Base-by-base conservation (phyloP, 2,797 vertebrate species). In the Labeo calbasu region DNA sequence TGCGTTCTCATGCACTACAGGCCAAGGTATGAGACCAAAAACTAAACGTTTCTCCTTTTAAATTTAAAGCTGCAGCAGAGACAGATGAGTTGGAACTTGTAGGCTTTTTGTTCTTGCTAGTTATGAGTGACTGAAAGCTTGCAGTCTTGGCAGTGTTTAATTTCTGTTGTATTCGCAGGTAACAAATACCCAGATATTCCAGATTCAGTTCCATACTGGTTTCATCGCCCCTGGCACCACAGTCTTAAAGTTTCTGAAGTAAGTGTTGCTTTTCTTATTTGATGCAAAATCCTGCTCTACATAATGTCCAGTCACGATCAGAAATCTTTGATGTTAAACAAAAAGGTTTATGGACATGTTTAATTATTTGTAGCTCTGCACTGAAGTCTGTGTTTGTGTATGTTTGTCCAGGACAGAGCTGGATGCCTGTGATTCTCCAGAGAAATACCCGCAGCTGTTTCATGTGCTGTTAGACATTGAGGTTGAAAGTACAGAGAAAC, bases 131-230 rank as follows among this genome's bases (percentile, higher is more conserved):
- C 55, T 61, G n/a, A 46, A 53, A 63, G n/a, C 5, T 65, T 53
- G 4, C n/a, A 32, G 9, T 43, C 84, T 19, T 51, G 8, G 15
- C 9, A 17, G 51, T 36, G 57, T 57, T 66, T 57, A 57, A 70
- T 53, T 55, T 32, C 13, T 68, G 77, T 15, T 63, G 17, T 84
- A 7, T 86, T 88, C 87, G 86, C 88, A 99, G 98, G 97, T 98
- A 92, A 97, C 97, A 89, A 99, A 99, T 94, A 99, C 97, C 21
- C 98, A 99, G 92, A 99, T 99, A 91, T 97, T 99, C 90, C 98
- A 99, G 95, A 97, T 99, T 90, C 98, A 99, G 84, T 98, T 99
- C 91, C 98, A 99, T 84, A 99, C 97, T 85, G 98, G 98, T 89
- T 99, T 99, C 91, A 97, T 99, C 88, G 91, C 96, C 80, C 93